phyloP scores from a whole-genome alignment of 2,113 vertebrate species.

The Halichoerus grypus region DNA sequence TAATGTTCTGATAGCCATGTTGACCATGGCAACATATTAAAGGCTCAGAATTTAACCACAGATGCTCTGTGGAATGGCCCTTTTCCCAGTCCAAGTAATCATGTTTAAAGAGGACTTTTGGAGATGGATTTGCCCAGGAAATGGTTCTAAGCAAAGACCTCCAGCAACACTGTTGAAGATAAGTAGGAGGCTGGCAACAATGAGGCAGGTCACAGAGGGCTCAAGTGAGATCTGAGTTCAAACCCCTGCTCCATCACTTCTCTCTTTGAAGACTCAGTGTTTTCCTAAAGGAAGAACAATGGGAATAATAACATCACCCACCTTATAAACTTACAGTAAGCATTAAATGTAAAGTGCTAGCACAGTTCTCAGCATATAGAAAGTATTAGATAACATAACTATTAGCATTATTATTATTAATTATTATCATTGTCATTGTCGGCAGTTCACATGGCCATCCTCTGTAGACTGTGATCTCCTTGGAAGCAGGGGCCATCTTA shows the following conservation, averaged over 20 bases:
- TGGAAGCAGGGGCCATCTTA: not conserved
- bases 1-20: not conserved
- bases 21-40: not conserved
- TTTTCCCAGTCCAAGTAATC: not conserved
- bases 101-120: not conserved
- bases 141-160: not conserved
- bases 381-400: not conserved
- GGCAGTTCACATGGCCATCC: not conserved
- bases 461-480: not conserved
- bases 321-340: not conserved
- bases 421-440: not conserved
- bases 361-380: not conserved
- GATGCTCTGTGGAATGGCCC: not conserved
- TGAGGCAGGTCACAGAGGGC: not conserved
- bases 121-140: not conserved
- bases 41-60: not conserved
- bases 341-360: not conserved
- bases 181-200: not conserved
- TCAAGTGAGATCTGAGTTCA: not conserved
- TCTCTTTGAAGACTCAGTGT: not conserved
- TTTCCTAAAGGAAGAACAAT: not conserved
- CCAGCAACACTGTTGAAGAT: not conserved
- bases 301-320: not conserved
- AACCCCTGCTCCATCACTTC: not conserved
- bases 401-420: not conserved